Evolutionary conservation across 2,888 invertebrate genomes (phyloP), one percentile per base, ranked within the genome.

Genomic region (Mimachlamys varia): DNA sequence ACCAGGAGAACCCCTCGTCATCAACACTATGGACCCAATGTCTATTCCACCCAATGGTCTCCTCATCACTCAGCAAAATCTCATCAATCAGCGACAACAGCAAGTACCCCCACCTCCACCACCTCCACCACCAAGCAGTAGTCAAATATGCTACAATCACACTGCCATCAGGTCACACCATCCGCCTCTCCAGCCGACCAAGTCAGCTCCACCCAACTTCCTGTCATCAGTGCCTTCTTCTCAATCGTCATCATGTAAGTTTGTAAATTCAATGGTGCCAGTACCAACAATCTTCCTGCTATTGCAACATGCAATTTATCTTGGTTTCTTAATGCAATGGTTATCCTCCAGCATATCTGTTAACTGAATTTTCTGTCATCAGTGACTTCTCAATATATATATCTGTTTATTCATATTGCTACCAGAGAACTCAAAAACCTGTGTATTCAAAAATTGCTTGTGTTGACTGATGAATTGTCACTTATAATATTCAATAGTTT

Each of bases 131-230:
- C 50, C 89, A 19, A 44, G 89, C 88, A 55, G 88, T 49, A 87
- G 89, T 38, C 33, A 89, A 89, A 55, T 58, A 13, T 7, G 33
- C 88, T 76, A 76, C 33, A 76, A 76, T 33, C 76, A 76, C 76
- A 76, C 76, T 87, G 88, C 19, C 89, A 88, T 33, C 58, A 89
- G 44, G 76, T 89, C 37, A 88, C 90, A 33, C 90, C 93, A 93
- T 89, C 93, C 95, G 49, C 94, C 96, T 19, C 94, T 96, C 33
- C 96, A 96, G 90, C 94, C 96, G 88, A 96, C 96, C 50, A 93
- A 94, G 88, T 96, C 96, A 19, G 96, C 96, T 19, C 96, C 96
- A 38, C 94, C 96, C 19, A 95, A 95, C 92, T 95, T 96, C 91
- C 94, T 93, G 92, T 92, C 94, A 53, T 90, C 92, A 22, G 91